Evolutionary conservation across 1,140 invertebrate genomes (phyloP).

Genomic region (Chelonus insularis): DNA sequence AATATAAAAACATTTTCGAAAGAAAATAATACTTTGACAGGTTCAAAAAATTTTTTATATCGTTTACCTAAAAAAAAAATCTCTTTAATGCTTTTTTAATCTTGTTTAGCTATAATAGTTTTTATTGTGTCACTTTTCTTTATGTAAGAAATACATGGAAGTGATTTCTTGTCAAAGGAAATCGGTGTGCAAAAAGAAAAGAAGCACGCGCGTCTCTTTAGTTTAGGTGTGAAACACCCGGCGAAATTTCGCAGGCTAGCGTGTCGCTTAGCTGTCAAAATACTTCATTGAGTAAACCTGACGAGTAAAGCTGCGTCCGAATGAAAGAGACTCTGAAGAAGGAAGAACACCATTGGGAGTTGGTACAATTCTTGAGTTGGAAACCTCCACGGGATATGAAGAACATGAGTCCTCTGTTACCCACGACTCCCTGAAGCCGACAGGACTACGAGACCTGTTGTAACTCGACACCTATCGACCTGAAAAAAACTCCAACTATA

Average conservation of each 20-base stretch:
- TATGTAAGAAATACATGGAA: background rate
- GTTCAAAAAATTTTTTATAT: too few species aligned
- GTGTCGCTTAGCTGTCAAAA: constrained; percentile 58
- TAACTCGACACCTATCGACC: constrained; percentile 25
- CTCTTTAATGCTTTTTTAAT: background rate
- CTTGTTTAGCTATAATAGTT: background rate
- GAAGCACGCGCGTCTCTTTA: constrained; percentile 33
- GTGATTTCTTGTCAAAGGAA: background rate
- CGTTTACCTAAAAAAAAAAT: too few species aligned
- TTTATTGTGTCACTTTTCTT: background rate
- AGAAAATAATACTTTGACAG: too few species aligned
- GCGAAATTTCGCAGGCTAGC: constrained; percentile 50
- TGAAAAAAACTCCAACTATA: constrained; percentile 15
- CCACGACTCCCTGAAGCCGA: background rate
- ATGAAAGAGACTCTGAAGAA: constrained; percentile 24
- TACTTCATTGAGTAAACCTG: constrained; percentile 49
- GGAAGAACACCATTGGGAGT: background rate
- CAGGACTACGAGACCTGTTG: background rate
- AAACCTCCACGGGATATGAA: background rate
- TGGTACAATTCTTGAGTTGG: background rate
- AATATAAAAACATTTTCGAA: too few species aligned
- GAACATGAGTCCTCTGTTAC: background rate
- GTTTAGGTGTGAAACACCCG: constrained; percentile 55
- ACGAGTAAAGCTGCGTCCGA: constrained; percentile 41
- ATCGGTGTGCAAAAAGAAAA: constrained; percentile 3